These are phyloP conservation scores for Muricea muricata DNA, from an alignment of 92 coral and sea anemone genomes.

Conservation along the genomic window DNA sequence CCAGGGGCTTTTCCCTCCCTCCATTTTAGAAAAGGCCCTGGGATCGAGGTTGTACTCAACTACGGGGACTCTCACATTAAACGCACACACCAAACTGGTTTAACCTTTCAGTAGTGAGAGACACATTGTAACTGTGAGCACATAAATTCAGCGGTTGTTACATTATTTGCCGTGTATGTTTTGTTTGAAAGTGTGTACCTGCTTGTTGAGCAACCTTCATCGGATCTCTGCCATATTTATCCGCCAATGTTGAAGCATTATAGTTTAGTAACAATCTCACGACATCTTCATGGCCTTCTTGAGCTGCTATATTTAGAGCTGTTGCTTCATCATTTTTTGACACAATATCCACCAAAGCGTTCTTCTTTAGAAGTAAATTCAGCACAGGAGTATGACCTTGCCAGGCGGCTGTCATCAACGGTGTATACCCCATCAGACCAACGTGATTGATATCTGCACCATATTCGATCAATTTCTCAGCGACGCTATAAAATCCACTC, in stretches of 20 bases:
- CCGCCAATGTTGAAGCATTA: conserved; percentile 83
- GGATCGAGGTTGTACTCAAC: too few species aligned
- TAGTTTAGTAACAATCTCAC: conserved; percentile 89
- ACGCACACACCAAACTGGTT: too few species aligned
- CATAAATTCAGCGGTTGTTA: too few species aligned
- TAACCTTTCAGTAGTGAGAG: too few species aligned
- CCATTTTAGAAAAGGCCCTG: too few species aligned
- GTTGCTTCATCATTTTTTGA: conserved; percentile 90
- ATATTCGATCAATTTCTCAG: conserved; percentile 77
- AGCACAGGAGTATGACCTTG: conserved; percentile 87
- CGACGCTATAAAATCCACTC: conserved; percentile 86
- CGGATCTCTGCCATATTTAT: conserved; percentile 93
- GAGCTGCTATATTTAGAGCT: conserved; percentile 90
- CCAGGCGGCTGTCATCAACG: conserved; percentile 99
- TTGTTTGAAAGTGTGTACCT: conserved; percentile 67
- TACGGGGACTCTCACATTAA: too few species aligned
- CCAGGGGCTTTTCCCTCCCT: too few species aligned
- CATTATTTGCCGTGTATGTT: too few species aligned
- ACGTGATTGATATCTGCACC: conserved; percentile 84
- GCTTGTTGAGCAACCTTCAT: conserved; percentile 98
- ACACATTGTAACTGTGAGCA: too few species aligned
- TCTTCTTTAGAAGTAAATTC: conserved; percentile 83
- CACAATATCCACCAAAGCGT: conserved; percentile 82
- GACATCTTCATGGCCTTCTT: conserved; percentile 97
- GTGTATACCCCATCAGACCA: conserved; percentile 85